A percentile compares a stretch with the other conserved stretches of the same genome.
These are phyloP conservation scores for Acrobeloides nanus DNA, from an alignment of 2,888 invertebrate species.

Conservation along the genomic window DNA sequence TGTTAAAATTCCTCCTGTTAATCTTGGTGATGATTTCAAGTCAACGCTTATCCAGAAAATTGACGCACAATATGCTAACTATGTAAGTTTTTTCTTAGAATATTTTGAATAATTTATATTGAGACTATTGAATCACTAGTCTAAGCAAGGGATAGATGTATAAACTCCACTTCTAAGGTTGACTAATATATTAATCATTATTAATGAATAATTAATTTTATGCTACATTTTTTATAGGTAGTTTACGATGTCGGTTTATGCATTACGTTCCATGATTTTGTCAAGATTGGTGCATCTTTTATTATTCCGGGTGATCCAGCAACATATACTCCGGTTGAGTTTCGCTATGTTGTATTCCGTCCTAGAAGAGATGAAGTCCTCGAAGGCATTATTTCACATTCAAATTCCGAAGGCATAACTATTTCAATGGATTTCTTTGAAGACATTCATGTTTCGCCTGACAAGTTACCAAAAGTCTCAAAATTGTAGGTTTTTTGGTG, in stretches of 20 bases:
- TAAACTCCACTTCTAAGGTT: no score
- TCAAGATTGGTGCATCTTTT: conserved; percentile 77
- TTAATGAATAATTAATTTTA: conserved; percentile 5
- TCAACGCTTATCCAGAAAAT: conserved; percentile 19
- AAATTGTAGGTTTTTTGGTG: conserved; percentile 22
- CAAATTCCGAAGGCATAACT: conserved; percentile 53
- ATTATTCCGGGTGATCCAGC: conserved; percentile 60
- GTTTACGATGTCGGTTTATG: conserved; percentile 87
- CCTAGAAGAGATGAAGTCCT: conserved; percentile 89
- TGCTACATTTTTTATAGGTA: conserved; percentile 63
- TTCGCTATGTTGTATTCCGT: conserved; percentile 86
- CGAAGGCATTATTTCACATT: conserved; percentile 79
- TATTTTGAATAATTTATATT: not conserved
- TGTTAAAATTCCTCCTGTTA: conserved; percentile 37
- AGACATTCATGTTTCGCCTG: conserved; percentile 85
- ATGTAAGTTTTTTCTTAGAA: conserved; percentile 12
- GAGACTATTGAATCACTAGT: conserved; percentile 8
- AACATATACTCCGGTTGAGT: conserved; percentile 56
- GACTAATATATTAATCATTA: no score
- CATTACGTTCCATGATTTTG: conserved; percentile 83
- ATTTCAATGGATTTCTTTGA: conserved; percentile 78
- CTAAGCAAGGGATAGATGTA: no score
- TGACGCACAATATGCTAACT: conserved; percentile 23
- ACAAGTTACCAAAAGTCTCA: conserved; percentile 67
- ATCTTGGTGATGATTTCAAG: conserved; percentile 32